Evolutionary conservation across 2,888 invertebrate genomes (phyloP), one percentile per base, ranked within the genome.

Genomic region (Spisula solida): DNA sequence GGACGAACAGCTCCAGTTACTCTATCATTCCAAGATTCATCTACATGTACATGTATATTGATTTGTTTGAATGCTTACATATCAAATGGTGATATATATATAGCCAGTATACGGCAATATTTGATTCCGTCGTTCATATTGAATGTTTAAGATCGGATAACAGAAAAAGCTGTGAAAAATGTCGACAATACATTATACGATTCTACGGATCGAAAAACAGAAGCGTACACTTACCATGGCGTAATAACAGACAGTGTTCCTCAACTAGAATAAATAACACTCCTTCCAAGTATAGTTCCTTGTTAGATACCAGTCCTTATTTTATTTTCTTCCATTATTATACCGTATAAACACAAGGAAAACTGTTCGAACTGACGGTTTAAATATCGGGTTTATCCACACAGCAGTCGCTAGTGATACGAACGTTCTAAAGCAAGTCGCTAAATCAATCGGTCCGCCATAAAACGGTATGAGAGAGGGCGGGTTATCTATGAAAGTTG

Each of bases 381-480:
- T 31, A 34, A 31, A 29, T 75, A 75, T 75, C 75, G 34, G 75
- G 75, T 18, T n/a, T 75, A 75, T 75, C 34, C 75, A 34, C 31
- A 31, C 75, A 18, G 75, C 34, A 75, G 20, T 34, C 29, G 12
- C 75, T 31, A 75, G 34, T 75, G 75, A 75, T 31, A 75, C 75
- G 34, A 25, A 34, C 60, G 34, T 75, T 75, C 75, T 75, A 31
- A 34, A 75, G 34, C 29, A 81, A 81, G 66, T 79, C 85, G 20
- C 51, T 86, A 60, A 80, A 86, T 86, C 85, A 78, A 86, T 25
- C 41, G 66, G 55, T 56, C 47, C 47, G 12, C 66, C 80, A 86
- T 86, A 86, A 81, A 80, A 29, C n/a, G 81, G 60, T 86, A 86
- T 86, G 48, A 81, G 66, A 86, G 85, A 75, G 85, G 80, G 6